Percentiles rank a stretch among this genome's conserved stretches.
These are phyloP conservation scores for Xestia c-nigrum DNA, from an alignment of 2,888 invertebrate species.

Conservation along the genomic window DNA sequence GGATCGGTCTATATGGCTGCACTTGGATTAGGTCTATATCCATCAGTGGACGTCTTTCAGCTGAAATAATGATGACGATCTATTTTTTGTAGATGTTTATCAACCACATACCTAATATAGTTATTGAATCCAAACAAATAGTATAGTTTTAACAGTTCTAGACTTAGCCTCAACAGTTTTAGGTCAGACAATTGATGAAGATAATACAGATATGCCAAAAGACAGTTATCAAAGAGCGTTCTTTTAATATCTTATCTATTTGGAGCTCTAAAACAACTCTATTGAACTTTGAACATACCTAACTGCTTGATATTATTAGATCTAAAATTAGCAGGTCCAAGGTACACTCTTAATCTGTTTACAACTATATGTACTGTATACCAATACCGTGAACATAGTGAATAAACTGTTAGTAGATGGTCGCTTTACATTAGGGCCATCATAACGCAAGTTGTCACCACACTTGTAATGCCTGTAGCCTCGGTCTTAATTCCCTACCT, in stretches of 20 bases:
- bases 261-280: not conserved
- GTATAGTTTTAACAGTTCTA: not conserved
- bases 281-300: constrained; percentile 19
- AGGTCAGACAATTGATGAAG: not conserved
- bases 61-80: no score
- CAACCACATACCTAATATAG: not conserved
- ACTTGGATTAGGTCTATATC: no score
- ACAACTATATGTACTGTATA: not conserved
- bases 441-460: not conserved
- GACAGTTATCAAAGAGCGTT: not conserved
- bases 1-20: no score
- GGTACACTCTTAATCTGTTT: not conserved
- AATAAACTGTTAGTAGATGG: not conserved
- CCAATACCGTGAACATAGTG: not conserved
- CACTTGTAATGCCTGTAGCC: no score
- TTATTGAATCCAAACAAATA: not conserved
- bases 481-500: no score
- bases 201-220: not conserved
- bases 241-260: constrained; percentile 9
- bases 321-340: constrained; percentile 7
- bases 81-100: not conserved
- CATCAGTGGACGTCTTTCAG: no score
- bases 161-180: not conserved
- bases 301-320: not conserved
- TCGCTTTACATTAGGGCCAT: not conserved